Base-by-base conservation (phyloP, 1,140 invertebrate species). In the Drosophila melanica region DNA sequence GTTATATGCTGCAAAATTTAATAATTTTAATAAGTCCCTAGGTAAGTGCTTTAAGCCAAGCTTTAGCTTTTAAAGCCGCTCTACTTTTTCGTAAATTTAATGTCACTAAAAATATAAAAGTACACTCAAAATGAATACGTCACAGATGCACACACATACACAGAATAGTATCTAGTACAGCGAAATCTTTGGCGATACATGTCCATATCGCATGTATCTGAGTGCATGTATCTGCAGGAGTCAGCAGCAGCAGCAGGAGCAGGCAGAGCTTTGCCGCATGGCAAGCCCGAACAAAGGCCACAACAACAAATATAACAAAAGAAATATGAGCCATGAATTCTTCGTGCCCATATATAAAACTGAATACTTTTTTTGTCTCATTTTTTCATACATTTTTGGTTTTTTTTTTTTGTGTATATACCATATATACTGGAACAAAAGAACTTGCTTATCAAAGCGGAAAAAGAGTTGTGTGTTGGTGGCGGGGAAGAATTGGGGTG, bases 371-470 rank as follows among this genome's bases (percentile, higher is more conserved):
- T 16, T 37, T 54, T n/a, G 20, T 18, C 8, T n/a, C 7, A 45
- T 23, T 51, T 27, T 48, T 64, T 44, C 11, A 16, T 51, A 50
- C 16, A 12, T 53, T 16, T 27, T n/a, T n/a, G n/a, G n/a, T n/a
- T n/a, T 45, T 53, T 66, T 16, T 66, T 30, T 20, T 30, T 53
- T n/a, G 12, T 39, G 16, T 48, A 53, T 44, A 57, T 57, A 48
- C 23, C 47, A 70, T 55, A 41, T 48, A 44, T 1, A 35, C 67
- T 73, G 82, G 82, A 86, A 87, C 82, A 87, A 87, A 84, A 87
- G 82, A 76, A 79, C 76, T 77, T 87, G 82, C 79, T 79, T 87
- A 87, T 89, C 82, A 87, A 87, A 89, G 82, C 84, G 82, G 82
- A 87, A 87, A 89, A 87, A 87, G 82, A 87, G 82, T 87, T 89